These are phyloP conservation scores for Cyclina sinensis DNA, from an alignment of 1,140 invertebrate genomes.

Conservation along the genomic window DNA sequence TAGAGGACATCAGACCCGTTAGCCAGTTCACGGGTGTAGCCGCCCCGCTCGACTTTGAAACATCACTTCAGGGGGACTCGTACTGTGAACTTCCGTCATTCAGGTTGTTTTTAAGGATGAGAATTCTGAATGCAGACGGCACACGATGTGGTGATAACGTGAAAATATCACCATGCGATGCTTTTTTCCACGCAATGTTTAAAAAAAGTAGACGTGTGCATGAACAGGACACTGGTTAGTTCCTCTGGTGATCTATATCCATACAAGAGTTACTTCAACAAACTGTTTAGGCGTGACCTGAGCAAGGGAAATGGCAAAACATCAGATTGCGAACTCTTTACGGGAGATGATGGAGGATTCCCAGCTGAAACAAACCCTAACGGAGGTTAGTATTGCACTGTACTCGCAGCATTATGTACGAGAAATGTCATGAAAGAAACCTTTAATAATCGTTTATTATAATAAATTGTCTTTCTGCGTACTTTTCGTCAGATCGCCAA, in stretches of 20 bases:
- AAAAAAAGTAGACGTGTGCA: constrained; percentile 9
- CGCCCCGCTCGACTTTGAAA: constrained; percentile 6
- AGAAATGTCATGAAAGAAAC: too few species aligned
- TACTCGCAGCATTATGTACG: too few species aligned
- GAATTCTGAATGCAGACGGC: neutral
- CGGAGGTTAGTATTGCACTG: neutral
- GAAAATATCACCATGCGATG: neutral
- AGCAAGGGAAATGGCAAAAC: neutral
- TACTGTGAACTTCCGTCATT: constrained; percentile 5
- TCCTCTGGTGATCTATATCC: neutral
- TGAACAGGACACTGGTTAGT: neutral
- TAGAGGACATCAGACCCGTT: neutral
- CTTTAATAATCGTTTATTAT: too few species aligned
- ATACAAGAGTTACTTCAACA: constrained; percentile 1
- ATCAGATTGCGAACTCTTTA: neutral
- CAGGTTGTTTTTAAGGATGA: neutral
- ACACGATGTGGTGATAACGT: neutral
- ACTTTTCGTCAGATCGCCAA: too few species aligned
- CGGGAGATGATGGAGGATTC: neutral
- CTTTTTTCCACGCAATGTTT: constrained; percentile 4
- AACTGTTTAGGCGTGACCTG: neutral
- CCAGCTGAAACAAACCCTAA: constrained; percentile 3
- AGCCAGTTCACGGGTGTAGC: neutral
- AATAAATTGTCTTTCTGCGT: too few species aligned
- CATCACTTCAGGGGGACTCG: neutral